Conservation (phyloP, 1,140 invertebrate species). For the Hylyphantes graminicola region DNA sequence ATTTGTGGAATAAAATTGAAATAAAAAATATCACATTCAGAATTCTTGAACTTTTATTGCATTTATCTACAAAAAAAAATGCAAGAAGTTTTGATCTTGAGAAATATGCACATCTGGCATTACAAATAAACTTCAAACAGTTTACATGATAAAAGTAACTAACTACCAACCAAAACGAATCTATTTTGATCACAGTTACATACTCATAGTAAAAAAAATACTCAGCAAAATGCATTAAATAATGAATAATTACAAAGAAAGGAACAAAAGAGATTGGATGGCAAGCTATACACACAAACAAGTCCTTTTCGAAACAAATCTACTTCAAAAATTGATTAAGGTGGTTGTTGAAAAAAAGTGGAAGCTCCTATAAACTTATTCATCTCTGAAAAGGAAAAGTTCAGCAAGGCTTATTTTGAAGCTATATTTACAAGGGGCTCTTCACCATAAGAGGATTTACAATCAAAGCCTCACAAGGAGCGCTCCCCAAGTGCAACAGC, state of each 20-base stretch:
- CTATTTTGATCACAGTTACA: slow-evolving; percentile 57
- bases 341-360: too few relatives aligned
- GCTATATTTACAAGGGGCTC: slow-evolving; percentile 1
- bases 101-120: slow-evolving; percentile 33
- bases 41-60: slow-evolving; percentile 53
- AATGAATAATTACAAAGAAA: neutral
- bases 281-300: too few relatives aligned
- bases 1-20: neutral
- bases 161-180: slow-evolving; percentile 57
- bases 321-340: too few relatives aligned
- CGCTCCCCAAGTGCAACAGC: slow-evolving; percentile 54
- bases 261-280: neutral
- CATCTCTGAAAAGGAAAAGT: too few relatives aligned
- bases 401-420: neutral
- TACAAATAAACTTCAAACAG: slow-evolving; percentile 53
- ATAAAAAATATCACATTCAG: slow-evolving; percentile 50
- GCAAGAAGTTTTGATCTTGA: slow-evolving; percentile 55
- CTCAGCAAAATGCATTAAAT: slow-evolving; percentile 46
- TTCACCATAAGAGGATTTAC: slow-evolving; percentile 53
- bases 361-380: too few relatives aligned
- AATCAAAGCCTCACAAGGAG: slow-evolving; percentile 54
- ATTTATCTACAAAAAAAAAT: slow-evolving; percentile 53
- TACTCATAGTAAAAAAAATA: slow-evolving; percentile 2
- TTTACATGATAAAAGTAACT: slow-evolving; percentile 48
- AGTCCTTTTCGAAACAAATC: too few relatives aligned